Evolutionary conservation across 2,797 vertebrate species (phyloP).

Genomic region (Eospalax fontanierii): DNA sequence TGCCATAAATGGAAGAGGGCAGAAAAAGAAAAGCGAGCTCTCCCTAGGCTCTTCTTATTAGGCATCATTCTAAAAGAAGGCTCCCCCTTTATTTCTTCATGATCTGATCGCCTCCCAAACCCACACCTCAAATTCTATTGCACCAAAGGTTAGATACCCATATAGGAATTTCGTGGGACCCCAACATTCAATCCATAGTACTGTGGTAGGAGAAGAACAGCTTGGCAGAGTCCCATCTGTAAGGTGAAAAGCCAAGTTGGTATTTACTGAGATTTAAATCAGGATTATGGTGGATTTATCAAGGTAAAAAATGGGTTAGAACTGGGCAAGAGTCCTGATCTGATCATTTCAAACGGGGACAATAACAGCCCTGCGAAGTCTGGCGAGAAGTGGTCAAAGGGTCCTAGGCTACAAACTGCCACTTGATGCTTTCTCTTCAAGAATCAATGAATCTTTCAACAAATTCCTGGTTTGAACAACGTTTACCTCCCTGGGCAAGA

Average conservation of each 20-base stretch:
- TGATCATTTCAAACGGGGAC: not conserved
- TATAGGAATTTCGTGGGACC: not conserved
- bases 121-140: not conserved
- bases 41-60: not conserved
- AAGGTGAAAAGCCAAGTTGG: not conserved
- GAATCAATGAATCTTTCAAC: constrained; percentile 6
- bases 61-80: not conserved
- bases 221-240: not conserved
- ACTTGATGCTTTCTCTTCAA: not conserved
- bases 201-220: not conserved
- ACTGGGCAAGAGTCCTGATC: not conserved
- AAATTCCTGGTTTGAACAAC: constrained; percentile 11
- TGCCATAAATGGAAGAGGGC: not conserved
- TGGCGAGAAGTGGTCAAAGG: not conserved
- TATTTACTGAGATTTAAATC: not conserved
- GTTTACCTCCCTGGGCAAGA: constrained; percentile 34
- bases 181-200: not conserved
- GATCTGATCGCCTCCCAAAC: not conserved
- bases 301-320: not conserved
- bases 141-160: not conserved
- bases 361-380: not conserved
- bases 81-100: not conserved
- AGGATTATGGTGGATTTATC: not conserved
- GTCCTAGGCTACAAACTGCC: not conserved
- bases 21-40: not conserved